A percentile compares a stretch with the other conserved stretches of the same genome.
Evolutionary conservation across 2,113 vertebrate genomes (phyloP).

Genomic region (Nanorana parkeri): DNA sequence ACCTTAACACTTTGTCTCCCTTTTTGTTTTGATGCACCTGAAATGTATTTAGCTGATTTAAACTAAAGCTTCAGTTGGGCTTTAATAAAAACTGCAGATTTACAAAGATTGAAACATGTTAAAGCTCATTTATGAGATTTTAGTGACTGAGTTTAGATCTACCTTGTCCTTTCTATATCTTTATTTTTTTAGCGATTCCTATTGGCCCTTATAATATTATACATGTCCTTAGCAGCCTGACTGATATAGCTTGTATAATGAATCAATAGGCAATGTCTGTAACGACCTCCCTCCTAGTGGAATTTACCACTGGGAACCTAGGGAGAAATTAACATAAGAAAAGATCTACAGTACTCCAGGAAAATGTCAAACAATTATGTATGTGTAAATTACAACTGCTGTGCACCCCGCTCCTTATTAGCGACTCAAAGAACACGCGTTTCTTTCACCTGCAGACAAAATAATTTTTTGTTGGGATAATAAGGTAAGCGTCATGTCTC

Average conservation of each 20-base stretch:
- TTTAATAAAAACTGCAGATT: too few relatives aligned
- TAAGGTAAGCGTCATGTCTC: slow-evolving; percentile 40
- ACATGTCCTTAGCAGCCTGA: neutral
- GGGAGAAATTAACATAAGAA: slow-evolving; percentile 48
- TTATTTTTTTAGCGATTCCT: neutral
- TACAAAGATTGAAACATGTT: too few relatives aligned
- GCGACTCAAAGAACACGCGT: slow-evolving; percentile 42
- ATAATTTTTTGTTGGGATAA: slow-evolving; percentile 52
- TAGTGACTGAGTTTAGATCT: neutral
- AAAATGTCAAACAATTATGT: slow-evolving; percentile 56
- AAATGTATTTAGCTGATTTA: too few relatives aligned
- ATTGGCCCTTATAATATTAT: neutral
- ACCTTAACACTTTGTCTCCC: too few relatives aligned
- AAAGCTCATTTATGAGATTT: too few relatives aligned
- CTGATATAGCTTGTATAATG: slow-evolving; percentile 10
- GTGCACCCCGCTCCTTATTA: slow-evolving; percentile 47
- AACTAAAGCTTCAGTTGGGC: too few relatives aligned
- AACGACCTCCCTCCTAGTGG: slow-evolving; percentile 39
- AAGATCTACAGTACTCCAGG: slow-evolving; percentile 47
- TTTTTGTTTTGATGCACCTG: too few relatives aligned
- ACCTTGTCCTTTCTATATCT: neutral
- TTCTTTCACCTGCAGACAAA: slow-evolving; percentile 53
- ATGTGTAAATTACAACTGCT: slow-evolving; percentile 51
- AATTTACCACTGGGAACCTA: slow-evolving; percentile 42
- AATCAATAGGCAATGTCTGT: slow-evolving; percentile 12